A percentile compares a stretch with the other conserved stretches of the same genome.
These are phyloP conservation scores for Meandrusa payeni DNA, from an alignment of 2,888 invertebrate species.

Conservation along the genomic window DNA sequence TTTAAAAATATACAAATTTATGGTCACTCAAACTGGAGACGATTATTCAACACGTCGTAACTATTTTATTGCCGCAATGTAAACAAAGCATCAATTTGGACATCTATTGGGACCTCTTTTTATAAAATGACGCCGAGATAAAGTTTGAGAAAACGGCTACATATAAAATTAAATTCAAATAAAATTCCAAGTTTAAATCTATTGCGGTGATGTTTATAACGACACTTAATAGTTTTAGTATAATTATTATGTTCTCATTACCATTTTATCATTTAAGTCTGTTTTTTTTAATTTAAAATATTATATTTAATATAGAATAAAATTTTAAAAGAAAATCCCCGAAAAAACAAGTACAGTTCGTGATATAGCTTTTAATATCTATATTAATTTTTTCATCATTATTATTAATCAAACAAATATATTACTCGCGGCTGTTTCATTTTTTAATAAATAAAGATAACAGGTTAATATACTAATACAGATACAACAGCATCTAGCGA, in stretches of 20 bases:
- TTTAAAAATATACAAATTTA: slow-evolving; percentile 80
- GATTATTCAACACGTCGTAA: slow-evolving; percentile 80
- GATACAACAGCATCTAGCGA: slow-evolving; percentile 40
- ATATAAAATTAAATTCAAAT: slow-evolving; percentile 14
- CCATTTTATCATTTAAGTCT: too few relatives aligned
- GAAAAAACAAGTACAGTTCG: too few relatives aligned
- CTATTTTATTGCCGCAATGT: slow-evolving; percentile 74
- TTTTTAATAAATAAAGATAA: too few relatives aligned
- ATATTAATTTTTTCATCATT: neutral
- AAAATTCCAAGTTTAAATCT: slow-evolving; percentile 5
- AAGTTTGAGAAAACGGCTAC: slow-evolving; percentile 8
- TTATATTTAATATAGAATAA: too few relatives aligned
- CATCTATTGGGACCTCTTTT: slow-evolving; percentile 43
- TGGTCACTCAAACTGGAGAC: slow-evolving; percentile 75
- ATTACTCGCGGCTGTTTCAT: too few relatives aligned
- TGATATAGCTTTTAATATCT: slow-evolving; percentile 2
- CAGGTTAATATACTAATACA: too few relatives aligned
- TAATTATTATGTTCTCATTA: too few relatives aligned
- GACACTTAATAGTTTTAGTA: neutral
- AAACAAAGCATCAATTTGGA: slow-evolving; percentile 71
- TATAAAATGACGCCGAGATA: slow-evolving; percentile 23
- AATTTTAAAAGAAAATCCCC: too few relatives aligned
- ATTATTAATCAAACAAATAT: neutral
- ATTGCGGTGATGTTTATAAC: neutral
- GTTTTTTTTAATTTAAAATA: too few relatives aligned